Conservation (phyloP, 2,113 vertebrate species). For the Aegypius monachus region DNA sequence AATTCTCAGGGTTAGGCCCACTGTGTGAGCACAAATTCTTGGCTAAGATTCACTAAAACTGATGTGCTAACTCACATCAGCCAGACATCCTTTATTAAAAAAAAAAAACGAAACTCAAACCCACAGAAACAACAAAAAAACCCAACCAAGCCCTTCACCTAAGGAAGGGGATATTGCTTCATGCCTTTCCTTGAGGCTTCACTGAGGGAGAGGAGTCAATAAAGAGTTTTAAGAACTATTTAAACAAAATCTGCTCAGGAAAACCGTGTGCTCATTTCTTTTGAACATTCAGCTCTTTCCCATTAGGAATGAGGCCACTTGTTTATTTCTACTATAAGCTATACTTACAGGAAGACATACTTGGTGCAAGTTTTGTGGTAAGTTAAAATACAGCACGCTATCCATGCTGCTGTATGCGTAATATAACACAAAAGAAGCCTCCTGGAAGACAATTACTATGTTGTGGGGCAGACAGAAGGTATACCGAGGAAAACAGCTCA, state of each 20-base stretch:
- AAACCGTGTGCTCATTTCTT: not conserved
- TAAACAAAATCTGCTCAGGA: not conserved
- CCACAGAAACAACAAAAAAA: not conserved
- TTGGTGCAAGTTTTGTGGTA: not conserved
- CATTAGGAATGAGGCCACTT: not conserved
- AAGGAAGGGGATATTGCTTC: not conserved
- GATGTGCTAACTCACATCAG: not conserved
- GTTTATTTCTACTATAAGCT: not conserved
- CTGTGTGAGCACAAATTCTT: conserved; percentile 2
- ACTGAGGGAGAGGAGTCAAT: not conserved
- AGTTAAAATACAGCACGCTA: not conserved
- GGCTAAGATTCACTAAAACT: not conserved
- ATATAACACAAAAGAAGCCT: not conserved
- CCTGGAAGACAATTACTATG: not conserved
- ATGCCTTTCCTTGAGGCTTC: not conserved
- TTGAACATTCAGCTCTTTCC: not conserved
- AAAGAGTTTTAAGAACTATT: not conserved
- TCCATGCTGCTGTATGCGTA: not conserved
- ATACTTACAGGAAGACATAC: not conserved
- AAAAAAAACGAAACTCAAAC: not conserved
- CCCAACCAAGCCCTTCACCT: not conserved
- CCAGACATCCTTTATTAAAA: not conserved
- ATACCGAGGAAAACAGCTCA: not conserved
- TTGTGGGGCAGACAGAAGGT: not conserved
- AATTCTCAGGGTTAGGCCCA: conserved; percentile 32